phyloP scores from a whole-genome alignment of 2,797 vertebrate genomes.

The Lindbergichthys nudifrons region DNA sequence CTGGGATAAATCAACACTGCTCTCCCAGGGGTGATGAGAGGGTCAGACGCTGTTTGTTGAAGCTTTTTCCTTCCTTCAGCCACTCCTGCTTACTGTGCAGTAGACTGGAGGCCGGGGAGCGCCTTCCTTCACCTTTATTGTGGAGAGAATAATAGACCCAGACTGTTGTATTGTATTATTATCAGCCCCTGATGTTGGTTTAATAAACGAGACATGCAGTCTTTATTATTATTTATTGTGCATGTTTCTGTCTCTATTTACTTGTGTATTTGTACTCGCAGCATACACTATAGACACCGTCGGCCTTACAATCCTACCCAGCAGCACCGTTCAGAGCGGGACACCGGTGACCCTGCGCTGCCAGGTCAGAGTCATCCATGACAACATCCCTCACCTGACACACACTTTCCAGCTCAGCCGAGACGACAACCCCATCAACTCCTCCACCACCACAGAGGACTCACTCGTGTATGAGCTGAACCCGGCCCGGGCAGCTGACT shows the following conservation, averaged over 20 bases:
- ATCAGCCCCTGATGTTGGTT: constrained; percentile 16
- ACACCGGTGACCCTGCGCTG: constrained; percentile 71
- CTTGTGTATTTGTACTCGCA: constrained; percentile 46
- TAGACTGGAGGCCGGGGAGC: constrained; percentile 10
- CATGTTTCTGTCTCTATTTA: constrained; percentile 12
- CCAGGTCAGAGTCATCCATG: constrained; percentile 70
- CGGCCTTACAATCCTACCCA: constrained; percentile 66
- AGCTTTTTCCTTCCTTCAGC: constrained; percentile 65
- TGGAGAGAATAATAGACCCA: constrained; percentile 37
- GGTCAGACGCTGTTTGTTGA: constrained; percentile 60
- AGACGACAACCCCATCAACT: constrained; percentile 54
- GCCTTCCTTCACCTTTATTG: constrained; percentile 45
- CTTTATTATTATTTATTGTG: constrained; percentile 11
- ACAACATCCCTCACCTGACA: constrained; percentile 47
- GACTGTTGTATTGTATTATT: constrained; percentile 6
- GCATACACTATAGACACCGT: constrained; percentile 77
- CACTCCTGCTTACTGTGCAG: constrained; percentile 42
- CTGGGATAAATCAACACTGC: constrained; percentile 54
- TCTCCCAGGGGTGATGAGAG: constrained; percentile 28
- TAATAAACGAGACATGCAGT: constrained; percentile 4
- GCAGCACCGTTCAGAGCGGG: constrained; percentile 66
- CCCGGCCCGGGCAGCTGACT: constrained; percentile 75
- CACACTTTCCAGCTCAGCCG: constrained; percentile 68
- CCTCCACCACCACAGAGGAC: constrained; percentile 44
- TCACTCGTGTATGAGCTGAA: constrained; percentile 43